phyloP scores from a whole-genome alignment of 2,113 vertebrate genomes.

The Chinchilla lanigera region DNA sequence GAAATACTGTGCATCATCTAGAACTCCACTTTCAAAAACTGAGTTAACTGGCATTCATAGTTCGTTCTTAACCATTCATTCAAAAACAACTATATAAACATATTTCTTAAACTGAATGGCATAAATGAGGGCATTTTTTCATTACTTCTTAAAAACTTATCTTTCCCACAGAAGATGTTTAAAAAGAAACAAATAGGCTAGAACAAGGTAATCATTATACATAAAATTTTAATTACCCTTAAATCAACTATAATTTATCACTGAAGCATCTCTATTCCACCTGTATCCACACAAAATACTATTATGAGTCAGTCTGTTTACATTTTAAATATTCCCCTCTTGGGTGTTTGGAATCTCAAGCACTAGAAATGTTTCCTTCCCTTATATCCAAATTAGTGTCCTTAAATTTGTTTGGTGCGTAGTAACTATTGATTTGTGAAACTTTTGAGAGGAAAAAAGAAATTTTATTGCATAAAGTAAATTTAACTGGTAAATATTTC shows the following conservation, averaged over 20 bases:
- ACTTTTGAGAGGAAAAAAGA: background rate
- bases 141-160: slow-evolving; percentile 4
- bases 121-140: background rate
- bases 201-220: background rate
- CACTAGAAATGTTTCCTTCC: slow-evolving; percentile 5
- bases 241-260: background rate
- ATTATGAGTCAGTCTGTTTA: slow-evolving; percentile 8
- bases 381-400: background rate
- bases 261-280: slow-evolving; percentile 19
- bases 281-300: background rate
- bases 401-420: slow-evolving; percentile 17
- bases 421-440: background rate
- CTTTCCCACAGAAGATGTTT: background rate
- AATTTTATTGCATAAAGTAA: background rate
- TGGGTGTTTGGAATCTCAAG: background rate
- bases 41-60: slow-evolving; percentile 2
- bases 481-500: slow-evolving; percentile 17
- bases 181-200: background rate
- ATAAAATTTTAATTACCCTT: background rate
- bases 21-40: slow-evolving; percentile 42
- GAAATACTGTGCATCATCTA: background rate
- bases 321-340: background rate
- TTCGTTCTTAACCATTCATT: slow-evolving; percentile 6
- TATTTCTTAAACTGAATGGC: background rate
- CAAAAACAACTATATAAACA: slow-evolving; percentile 33